Conservation (phyloP, 2,113 vertebrate species). For the Siphamia tubifer region DNA sequence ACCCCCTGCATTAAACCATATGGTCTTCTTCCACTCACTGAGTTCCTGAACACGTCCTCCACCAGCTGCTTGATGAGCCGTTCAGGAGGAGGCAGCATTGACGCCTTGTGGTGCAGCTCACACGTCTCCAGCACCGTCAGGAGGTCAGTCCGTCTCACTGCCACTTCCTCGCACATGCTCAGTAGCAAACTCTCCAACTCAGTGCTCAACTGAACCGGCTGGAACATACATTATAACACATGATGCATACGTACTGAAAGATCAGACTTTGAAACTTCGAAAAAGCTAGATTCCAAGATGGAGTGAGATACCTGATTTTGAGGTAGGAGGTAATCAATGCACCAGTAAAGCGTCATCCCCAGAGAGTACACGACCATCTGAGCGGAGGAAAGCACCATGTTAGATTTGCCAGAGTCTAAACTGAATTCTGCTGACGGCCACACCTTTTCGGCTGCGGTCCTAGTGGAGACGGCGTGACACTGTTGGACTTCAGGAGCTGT, state of each 20-base stretch:
- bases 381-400: slow-evolving; percentile 20
- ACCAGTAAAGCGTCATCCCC: slow-evolving; percentile 93
- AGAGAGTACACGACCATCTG: slow-evolving; percentile 88
- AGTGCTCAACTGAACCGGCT: slow-evolving; percentile 83
- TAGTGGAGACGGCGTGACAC: slow-evolving; percentile 50
- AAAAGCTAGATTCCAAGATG: neutral
- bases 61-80: slow-evolving; percentile 79
- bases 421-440: neutral
- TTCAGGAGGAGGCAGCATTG: slow-evolving; percentile 66
- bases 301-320: slow-evolving; percentile 81
- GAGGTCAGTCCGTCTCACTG: slow-evolving; percentile 72
- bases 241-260: neutral
- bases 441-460: slow-evolving; percentile 80
- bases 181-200: slow-evolving; percentile 82
- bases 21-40: no score
- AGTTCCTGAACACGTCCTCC: slow-evolving; percentile 74
- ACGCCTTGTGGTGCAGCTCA: slow-evolving; percentile 75
- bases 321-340: slow-evolving; percentile 87
- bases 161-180: slow-evolving; percentile 86
- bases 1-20: no score
- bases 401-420: no score
- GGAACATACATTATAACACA: neutral
- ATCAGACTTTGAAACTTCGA: no score
- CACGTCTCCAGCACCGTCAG: slow-evolving; percentile 80
- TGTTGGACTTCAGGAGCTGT: slow-evolving; percentile 84